phyloP scores from a whole-genome alignment of 2,113 vertebrate species.

The Tretioscincus oriximinensis region DNA sequence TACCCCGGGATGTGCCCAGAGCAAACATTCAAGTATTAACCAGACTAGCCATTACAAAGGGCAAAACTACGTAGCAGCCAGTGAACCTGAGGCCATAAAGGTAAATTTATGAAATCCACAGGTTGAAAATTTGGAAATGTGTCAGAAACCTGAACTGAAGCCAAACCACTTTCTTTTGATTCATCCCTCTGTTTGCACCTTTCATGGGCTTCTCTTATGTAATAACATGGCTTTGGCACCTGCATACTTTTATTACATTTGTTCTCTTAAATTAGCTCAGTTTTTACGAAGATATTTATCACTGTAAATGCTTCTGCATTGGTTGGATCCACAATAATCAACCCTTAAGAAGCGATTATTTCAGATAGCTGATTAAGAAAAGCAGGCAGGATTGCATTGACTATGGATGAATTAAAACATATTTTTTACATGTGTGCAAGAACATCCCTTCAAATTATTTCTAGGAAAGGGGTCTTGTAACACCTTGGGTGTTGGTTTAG shows the following conservation, averaged over 20 bases:
- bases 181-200: background rate
- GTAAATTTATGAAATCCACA: background rate
- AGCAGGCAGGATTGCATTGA: background rate
- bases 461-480: no score
- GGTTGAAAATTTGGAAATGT: background rate
- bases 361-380: background rate
- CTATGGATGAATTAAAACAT: background rate
- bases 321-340: background rate
- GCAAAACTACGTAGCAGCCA: slow-evolving; percentile 18
- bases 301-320: background rate
- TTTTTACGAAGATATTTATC: background rate
- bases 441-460: no score
- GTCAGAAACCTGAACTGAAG: slow-evolving; percentile 2
- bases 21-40: slow-evolving; percentile 23
- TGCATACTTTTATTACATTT: background rate
- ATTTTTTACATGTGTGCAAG: no score
- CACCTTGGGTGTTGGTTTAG: no score
- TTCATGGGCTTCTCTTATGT: background rate
- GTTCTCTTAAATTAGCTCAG: slow-evolving; percentile 10
- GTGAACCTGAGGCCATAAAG: slow-evolving; percentile 17
- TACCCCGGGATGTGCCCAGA: slow-evolving; percentile 5
- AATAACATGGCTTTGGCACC: slow-evolving; percentile 5
- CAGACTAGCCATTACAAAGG: slow-evolving; percentile 17
- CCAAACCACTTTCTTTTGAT: background rate
- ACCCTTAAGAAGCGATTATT: background rate